Evolutionary conservation across 92 coral and sea anemone species (phyloP), one percentile per base, ranked within the genome.

Genomic region (Heteractis magnifica): DNA sequence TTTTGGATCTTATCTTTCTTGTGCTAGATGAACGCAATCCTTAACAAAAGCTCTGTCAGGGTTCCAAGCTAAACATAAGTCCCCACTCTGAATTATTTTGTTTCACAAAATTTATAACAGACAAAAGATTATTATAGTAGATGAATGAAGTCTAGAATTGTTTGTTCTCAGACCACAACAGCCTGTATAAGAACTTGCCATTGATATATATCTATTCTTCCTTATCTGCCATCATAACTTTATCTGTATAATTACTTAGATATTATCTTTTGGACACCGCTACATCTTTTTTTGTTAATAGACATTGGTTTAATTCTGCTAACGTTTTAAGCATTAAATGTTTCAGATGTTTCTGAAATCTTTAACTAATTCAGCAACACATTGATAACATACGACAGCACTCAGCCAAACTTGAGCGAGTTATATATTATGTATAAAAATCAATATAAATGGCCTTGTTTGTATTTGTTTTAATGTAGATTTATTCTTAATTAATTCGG

Each of bases 201-300:
- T 70, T 51, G 20, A 6, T 81, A 51, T 26, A 6, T 71, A 21
- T 26, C 77, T 19, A 70, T 52, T 19, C 21, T 51, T 41, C 77
- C 18, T 65, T 51, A 81, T 81, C 84, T 81, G 84, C 84, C 84
- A 81, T 81, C 84, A n/a, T 81, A 50, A 77, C 84, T 81, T 78
- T 81, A 70, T 9, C 49, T 80, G n/a, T 68, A 62, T 81, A 70
- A 81, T 81, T 81, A 81, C 56, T 1, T 53, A 13, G 84, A 81
- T 81, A 4, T 81, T 81, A 81, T 81, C 84, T 18, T 8, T 71
- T 4, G 4, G 15, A n/a, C 84, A 68, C 13, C 5, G 13, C 53
- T 49, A 74, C 52, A 74, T 74, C 56, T 44, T 74, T 49, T 74
- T 49, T 8, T 74, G 20, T 49, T 74, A 10, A 49, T 44, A 15